Percentiles rank a stretch among this genome's conserved stretches.
Evolutionary conservation across 2,113 vertebrate genomes (phyloP).

Genomic region (Cichladusa arquata): DNA sequence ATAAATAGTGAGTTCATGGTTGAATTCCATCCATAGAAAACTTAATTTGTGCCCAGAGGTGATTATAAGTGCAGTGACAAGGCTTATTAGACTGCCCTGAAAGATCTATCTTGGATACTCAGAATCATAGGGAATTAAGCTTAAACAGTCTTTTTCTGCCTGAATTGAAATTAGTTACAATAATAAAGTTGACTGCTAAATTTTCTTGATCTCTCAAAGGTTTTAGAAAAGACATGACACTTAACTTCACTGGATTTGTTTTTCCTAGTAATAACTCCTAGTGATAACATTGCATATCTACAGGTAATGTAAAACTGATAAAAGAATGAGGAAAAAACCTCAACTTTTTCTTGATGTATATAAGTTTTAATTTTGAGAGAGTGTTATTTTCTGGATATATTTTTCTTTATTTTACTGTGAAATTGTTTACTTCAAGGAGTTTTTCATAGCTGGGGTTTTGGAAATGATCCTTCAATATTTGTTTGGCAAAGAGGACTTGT

Average conservation of each 20-base stretch:
- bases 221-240: background rate
- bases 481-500: background rate
- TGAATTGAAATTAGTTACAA: background rate
- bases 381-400: constrained; percentile 22
- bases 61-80: background rate
- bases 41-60: background rate
- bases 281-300: background rate
- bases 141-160: background rate
- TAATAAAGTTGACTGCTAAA: background rate
- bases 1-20: background rate
- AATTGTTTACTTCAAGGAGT: constrained; percentile 4
- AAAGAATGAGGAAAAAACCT: background rate
- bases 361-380: constrained; percentile 27
- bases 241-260: background rate
- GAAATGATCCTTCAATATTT: background rate
- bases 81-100: background rate
- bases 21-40: background rate
- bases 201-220: background rate
- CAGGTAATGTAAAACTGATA: background rate
- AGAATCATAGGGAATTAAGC: background rate
- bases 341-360: background rate
- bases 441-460: background rate
- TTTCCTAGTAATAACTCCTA: background rate
- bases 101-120: background rate
- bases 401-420: constrained; percentile 35